A percentile compares a stretch with the other conserved stretches of the same genome.
phyloP scores from a whole-genome alignment of 2,797 vertebrate genomes.

The Heliangelus exortis region DNA sequence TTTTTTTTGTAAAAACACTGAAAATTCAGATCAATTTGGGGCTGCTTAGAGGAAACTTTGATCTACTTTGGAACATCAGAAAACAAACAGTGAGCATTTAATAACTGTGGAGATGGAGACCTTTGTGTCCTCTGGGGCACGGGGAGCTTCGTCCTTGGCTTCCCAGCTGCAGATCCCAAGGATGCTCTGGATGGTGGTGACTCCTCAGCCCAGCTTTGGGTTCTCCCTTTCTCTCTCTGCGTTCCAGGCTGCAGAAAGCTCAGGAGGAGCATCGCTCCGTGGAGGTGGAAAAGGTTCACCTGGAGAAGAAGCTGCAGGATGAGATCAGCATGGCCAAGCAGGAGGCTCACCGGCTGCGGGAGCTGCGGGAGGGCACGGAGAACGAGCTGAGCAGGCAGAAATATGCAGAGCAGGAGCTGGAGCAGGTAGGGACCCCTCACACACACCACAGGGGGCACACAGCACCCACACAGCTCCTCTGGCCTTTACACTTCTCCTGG shows the following conservation, averaged over 20 bases:
- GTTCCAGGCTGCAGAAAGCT: slow-evolving; percentile 91
- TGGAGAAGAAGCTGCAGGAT: slow-evolving; percentile 97
- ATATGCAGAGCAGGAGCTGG: slow-evolving; percentile 94
- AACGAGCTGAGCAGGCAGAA: slow-evolving; percentile 96
- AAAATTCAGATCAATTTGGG: neutral
- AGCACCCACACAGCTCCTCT: too few relatives aligned
- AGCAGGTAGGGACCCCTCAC: slow-evolving; percentile 82
- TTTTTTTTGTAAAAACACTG: neutral
- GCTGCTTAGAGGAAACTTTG: neutral
- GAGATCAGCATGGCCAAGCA: slow-evolving; percentile 97
- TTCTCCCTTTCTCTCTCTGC: too few relatives aligned
- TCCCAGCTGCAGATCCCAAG: too few relatives aligned
- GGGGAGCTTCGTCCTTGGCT: neutral
- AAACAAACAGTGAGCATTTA: neutral
- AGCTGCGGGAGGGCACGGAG: slow-evolving; percentile 93
- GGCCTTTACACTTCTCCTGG: neutral
- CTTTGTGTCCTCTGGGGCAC: accelerated
- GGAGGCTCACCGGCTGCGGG: slow-evolving; percentile 91
- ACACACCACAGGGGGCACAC: too few relatives aligned
- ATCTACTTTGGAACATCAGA: neutral
- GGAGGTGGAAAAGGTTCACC: slow-evolving; percentile 96
- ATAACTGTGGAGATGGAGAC: neutral
- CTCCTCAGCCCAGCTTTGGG: neutral
- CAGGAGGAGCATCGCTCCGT: slow-evolving; percentile 97
- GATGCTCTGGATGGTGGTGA: accelerated